Percentiles rank a stretch among this genome's conserved stretches.
Evolutionary conservation across 2,113 vertebrate genomes (phyloP).

Genomic region (Eretmochelys imbricata): DNA sequence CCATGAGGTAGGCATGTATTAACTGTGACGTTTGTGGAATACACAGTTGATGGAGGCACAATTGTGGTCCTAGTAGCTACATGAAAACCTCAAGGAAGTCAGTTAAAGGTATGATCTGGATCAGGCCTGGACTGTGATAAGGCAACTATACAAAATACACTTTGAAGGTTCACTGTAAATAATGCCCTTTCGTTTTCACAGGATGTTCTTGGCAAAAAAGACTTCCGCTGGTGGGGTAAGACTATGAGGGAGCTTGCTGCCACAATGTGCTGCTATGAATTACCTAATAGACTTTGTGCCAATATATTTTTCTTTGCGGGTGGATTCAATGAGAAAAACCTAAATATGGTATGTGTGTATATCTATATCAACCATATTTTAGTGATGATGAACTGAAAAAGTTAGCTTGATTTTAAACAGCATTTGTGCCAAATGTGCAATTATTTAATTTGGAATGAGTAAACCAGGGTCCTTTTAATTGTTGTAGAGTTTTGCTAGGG

Average conservation of each 20-base stretch:
- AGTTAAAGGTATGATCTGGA: not conserved
- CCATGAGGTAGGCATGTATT: not conserved
- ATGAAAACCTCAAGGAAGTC: rapidly evolving
- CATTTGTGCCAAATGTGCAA: rapidly evolving
- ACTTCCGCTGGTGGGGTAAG: slow-evolving; percentile 81
- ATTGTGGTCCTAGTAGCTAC: rapidly evolving
- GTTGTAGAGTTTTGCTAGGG: not conserved
- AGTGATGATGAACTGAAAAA: not conserved
- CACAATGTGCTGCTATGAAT: slow-evolving; percentile 79
- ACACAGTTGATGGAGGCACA: not conserved
- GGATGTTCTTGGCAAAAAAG: slow-evolving; percentile 86
- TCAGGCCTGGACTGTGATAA: not conserved
- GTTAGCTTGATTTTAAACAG: no score
- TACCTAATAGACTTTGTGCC: slow-evolving; percentile 84
- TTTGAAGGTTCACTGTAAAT: not conserved
- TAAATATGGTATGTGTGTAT: slow-evolving; percentile 86
- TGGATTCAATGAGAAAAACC: slow-evolving; percentile 88
- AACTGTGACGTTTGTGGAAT: not conserved
- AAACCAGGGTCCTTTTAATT: rapidly evolving
- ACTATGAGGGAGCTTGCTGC: slow-evolving; percentile 85
- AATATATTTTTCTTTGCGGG: slow-evolving; percentile 88
- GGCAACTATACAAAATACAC: not conserved
- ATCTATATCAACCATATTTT: not conserved
- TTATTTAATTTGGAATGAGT: rapidly evolving
- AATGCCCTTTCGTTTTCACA: slow-evolving; percentile 48